Conservation (phyloP, 2,797 vertebrate species). For the Nyctalus aviator region DNA sequence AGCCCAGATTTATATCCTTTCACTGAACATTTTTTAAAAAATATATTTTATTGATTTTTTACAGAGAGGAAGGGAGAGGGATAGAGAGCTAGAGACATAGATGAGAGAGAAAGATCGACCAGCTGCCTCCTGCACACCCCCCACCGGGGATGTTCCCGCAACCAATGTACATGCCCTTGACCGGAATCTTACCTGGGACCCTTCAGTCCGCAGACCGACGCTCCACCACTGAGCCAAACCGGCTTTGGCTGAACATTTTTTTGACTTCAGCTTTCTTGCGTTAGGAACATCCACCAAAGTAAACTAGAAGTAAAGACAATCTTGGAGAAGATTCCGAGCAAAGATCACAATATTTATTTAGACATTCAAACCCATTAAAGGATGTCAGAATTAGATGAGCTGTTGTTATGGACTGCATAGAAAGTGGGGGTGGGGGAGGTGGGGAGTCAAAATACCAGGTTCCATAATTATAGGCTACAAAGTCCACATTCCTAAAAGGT, state of each 20-base stretch:
- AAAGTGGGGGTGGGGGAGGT: not conserved
- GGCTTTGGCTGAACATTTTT: not conserved
- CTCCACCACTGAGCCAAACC: no score
- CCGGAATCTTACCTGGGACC: no score
- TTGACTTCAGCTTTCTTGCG: not conserved
- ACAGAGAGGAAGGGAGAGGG: no score
- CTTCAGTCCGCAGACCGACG: no score
- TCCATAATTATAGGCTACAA: not conserved
- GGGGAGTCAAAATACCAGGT: not conserved
- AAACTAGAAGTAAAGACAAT: slow-evolving; percentile 1
- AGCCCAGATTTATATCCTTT: not conserved
- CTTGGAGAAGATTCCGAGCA: not conserved
- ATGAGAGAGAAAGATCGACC: no score
- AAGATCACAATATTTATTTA: not conserved
- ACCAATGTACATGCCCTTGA: no score
- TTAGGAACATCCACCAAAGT: not conserved
- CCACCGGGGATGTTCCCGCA: no score
- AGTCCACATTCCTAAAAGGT: not conserved
- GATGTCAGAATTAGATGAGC: not conserved
- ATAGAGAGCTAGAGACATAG: no score
- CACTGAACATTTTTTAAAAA: not conserved
- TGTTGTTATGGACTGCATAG: not conserved
- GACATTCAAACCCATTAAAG: not conserved
- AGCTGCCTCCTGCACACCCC: no score
- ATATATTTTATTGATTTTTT: no score